phyloP scores from a whole-genome alignment of 2,113 vertebrate genomes.

The Dromaius novaehollandiae region DNA sequence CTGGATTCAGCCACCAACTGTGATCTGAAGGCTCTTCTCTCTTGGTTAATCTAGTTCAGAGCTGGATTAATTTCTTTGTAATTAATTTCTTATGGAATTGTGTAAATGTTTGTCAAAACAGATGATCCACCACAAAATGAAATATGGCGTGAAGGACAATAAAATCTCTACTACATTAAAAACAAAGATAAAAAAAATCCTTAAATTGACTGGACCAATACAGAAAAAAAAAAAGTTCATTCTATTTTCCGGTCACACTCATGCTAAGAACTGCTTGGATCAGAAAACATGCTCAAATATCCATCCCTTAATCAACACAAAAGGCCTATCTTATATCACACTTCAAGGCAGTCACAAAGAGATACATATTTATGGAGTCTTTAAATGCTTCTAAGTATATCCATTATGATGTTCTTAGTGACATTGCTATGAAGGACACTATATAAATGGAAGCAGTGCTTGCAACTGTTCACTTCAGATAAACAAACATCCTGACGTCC shows the following conservation, averaged over 20 bases:
- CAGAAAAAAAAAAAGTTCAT: background rate
- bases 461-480: constrained; percentile 8
- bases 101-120: constrained; percentile 43
- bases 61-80: constrained; percentile 19
- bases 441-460: constrained; percentile 11
- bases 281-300: background rate
- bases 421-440: constrained; percentile 28
- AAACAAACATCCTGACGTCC: constrained; percentile 26
- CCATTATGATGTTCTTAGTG: background rate
- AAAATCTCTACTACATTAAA: background rate
- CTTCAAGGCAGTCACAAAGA: background rate
- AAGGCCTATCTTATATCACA: background rate
- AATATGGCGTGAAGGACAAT: background rate
- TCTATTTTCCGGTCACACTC: background rate
- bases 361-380: background rate
- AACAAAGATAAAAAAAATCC: background rate
- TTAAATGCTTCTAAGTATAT: background rate
- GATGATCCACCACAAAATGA: constrained; percentile 9
- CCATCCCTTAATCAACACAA: background rate
- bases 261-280: background rate
- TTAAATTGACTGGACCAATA: background rate
- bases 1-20: constrained; percentile 15
- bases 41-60: constrained; percentile 30
- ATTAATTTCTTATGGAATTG: constrained; percentile 37
- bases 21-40: constrained; percentile 14